Evolutionary conservation across 1,140 invertebrate genomes (phyloP), one percentile per base, ranked within the genome.

Genomic region (Cheumatopsyche charites): DNA sequence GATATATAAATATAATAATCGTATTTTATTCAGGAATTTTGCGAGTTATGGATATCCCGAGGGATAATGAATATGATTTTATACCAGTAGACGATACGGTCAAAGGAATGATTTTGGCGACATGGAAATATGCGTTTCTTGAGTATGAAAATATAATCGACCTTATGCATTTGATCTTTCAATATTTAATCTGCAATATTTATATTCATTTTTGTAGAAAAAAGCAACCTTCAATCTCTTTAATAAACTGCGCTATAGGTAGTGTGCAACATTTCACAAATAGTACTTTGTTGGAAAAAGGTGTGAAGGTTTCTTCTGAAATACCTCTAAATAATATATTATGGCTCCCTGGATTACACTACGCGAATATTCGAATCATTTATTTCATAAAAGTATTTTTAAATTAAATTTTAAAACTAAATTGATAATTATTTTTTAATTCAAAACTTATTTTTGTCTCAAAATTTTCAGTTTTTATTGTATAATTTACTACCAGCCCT

Each of bases 51-150:
- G 88, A 89, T 66, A 87, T 89, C n/a, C 83, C 91, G 73, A 80
- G 86, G 0, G 78, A 89, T 2, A 79, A 88, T 15, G 82, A 83
- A 21, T 85, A 89, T 0, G 96, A 98, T 80, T 90, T 92, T 65
- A 88, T 97, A 12, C 95, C 96, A 0, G 94, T 95, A 0, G 96
- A 98, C 79, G 78, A 94, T 0, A 89, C 90, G 0, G 90, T 93
- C 15, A 95, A 94, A 77, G 85, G 88, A 0, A 88, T 96, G 76
- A 89, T 98, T 23, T 86, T 87, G 1, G 86, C 89, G 0, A 87
- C 90, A 0, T 95, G 92, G 90, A 85, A 89, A 67, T 88, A 90
- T 73, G 91, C 88, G 9, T 85, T 84, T 0, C 79, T 83, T 63
- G 86, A 85, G 90, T 90, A 84, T 77, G n/a, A 62, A 15, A 65